These are phyloP conservation scores for Hylaeus anthracinus DNA, from an alignment of 1,140 invertebrate species.

Conservation along the genomic window DNA sequence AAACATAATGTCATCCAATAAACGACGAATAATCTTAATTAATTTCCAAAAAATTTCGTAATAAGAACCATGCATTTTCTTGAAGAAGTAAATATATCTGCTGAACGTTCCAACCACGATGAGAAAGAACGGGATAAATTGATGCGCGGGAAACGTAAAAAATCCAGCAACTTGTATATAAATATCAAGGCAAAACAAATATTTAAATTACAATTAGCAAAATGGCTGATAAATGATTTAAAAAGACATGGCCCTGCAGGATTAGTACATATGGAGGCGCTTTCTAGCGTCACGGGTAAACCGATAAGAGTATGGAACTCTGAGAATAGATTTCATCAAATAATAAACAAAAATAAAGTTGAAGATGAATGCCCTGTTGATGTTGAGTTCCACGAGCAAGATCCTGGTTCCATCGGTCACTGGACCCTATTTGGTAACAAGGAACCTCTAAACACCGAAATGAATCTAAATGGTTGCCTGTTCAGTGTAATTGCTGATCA, in stretches of 20 bases:
- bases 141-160: background rate
- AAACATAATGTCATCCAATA: background rate
- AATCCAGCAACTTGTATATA: background rate
- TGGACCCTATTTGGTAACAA: conserved; percentile 56
- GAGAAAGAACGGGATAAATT: background rate
- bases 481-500: conserved; percentile 60
- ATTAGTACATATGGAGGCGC: conserved; percentile 39
- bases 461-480: conserved; percentile 60
- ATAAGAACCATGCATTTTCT: too few species aligned
- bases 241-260: conserved; percentile 45
- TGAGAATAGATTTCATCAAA: background rate
- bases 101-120: background rate
- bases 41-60: too few species aligned
- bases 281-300: conserved; percentile 37
- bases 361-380: conserved; percentile 12
- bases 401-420: conserved; percentile 39
- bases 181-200: background rate
- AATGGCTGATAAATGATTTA: conserved; percentile 34
- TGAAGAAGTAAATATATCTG: too few species aligned
- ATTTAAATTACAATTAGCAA: background rate
- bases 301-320: conserved; percentile 43
- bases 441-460: conserved; percentile 31
- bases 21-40: background rate
- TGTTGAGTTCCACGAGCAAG: conserved; percentile 38
- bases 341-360: conserved; percentile 15